Percentiles rank a stretch among this genome's conserved stretches.
Conservation (phyloP, 2,888 invertebrate genomes). For the Synanthedon vespiformis region DNA sequence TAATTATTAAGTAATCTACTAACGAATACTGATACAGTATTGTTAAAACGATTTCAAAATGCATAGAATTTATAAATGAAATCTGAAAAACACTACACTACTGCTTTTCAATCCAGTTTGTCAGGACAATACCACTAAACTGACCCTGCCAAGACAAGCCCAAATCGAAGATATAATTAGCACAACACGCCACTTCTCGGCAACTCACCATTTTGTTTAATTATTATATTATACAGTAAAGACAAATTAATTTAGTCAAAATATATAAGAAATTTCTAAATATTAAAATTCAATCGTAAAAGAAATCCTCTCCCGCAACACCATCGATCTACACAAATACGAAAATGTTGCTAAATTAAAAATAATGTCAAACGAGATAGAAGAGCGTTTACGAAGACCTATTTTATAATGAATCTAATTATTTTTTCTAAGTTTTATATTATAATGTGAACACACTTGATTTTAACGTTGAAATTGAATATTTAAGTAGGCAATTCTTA, state of each 20-base stretch:
- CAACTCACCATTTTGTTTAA: constrained; percentile 22
- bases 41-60: too few relatives aligned
- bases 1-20: too few relatives aligned
- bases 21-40: too few relatives aligned
- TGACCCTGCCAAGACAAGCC: neutral
- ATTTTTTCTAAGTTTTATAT: too few relatives aligned
- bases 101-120: neutral
- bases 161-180: constrained; percentile 7
- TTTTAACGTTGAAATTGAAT: too few relatives aligned
- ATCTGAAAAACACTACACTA: neutral
- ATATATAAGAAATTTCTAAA: neutral
- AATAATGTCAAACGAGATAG: neutral
- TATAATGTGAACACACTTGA: too few relatives aligned
- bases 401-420: neutral
- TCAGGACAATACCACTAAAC: neutral
- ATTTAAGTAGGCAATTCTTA: too few relatives aligned
- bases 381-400: neutral
- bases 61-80: neutral
- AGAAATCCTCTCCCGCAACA: constrained; percentile 4
- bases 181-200: constrained; percentile 1
- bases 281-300: constrained; percentile 7
- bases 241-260: constrained; percentile 1
- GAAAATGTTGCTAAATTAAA: constrained; percentile 6
- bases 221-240: constrained; percentile 3
- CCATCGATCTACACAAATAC: constrained; percentile 11